A percentile compares a stretch with the other conserved stretches of the same genome.
Conservation (phyloP, 2,797 vertebrate species). For the Bradypodion ventrale region DNA sequence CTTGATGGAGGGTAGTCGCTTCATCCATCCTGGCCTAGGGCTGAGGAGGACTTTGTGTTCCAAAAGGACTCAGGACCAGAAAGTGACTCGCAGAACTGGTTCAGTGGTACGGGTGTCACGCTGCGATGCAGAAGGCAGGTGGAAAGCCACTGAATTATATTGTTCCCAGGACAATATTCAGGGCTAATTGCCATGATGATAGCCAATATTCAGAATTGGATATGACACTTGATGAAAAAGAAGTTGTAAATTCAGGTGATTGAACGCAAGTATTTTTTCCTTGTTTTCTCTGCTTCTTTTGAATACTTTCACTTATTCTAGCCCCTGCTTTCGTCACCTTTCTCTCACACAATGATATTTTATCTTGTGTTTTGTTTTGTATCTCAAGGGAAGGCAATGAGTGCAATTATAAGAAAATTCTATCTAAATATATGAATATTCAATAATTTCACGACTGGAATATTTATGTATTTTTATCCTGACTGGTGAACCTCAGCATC, state of each 20-base stretch:
- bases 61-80: too few relatives aligned
- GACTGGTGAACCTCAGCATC: conserved; percentile 22
- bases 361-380: background rate
- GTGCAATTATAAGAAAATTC: background rate
- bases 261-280: background rate
- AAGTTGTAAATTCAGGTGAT: background rate
- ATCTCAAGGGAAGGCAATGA: background rate
- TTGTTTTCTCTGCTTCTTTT: background rate
- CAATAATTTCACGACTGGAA: conserved; percentile 22
- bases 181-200: too few relatives aligned
- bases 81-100: too few relatives aligned
- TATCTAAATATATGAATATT: conserved; percentile 26
- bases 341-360: background rate
- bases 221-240: too few relatives aligned
- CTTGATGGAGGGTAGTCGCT: too few relatives aligned
- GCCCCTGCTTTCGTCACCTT: background rate
- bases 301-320: background rate
- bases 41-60: too few relatives aligned
- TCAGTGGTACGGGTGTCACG: too few relatives aligned
- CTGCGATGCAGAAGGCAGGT: too few relatives aligned
- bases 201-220: too few relatives aligned
- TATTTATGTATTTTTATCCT: conserved; percentile 12
- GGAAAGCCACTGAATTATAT: too few relatives aligned
- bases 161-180: too few relatives aligned
- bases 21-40: too few relatives aligned